These are phyloP conservation scores for Choristoneura rosaceana DNA, from an alignment of 2,888 invertebrate species.

Conservation along the genomic window DNA sequence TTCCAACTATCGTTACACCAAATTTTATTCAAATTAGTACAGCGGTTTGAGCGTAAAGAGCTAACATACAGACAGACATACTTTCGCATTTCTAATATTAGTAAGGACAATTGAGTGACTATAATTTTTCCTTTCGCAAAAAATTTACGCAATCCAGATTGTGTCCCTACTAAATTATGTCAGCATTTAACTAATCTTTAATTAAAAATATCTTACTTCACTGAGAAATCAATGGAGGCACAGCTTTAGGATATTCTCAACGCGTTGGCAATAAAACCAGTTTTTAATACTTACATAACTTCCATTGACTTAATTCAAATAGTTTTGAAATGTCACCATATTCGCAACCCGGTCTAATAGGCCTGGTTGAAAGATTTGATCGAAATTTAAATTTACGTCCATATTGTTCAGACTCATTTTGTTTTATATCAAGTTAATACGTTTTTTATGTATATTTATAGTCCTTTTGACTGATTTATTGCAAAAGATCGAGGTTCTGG, in stretches of 20 bases:
- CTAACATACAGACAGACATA: no score
- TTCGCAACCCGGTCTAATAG: constrained; percentile 1
- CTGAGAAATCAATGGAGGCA: not conserved
- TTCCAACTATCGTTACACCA: no score
- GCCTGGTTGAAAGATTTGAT: constrained; percentile 13
- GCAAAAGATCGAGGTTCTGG: not conserved
- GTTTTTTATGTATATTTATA: constrained; percentile 20
- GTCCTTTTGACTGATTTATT: constrained; percentile 26
- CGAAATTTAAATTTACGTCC: constrained; percentile 5
- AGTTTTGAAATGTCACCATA: constrained; percentile 28
- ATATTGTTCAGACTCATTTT: constrained; percentile 28
- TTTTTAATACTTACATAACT: constrained; percentile 21
- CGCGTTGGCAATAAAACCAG: constrained; percentile 22
- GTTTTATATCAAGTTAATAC: constrained; percentile 11
- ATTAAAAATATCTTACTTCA: not conserved
- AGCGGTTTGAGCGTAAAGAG: no score
- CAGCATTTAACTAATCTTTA: no score
- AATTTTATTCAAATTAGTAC: no score
- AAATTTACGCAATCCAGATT: no score
- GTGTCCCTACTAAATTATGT: no score
- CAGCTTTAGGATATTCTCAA: not conserved
- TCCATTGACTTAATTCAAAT: constrained; percentile 26
- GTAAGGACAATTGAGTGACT: no score
- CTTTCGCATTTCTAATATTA: no score
- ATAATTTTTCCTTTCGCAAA: no score